Evolutionary conservation across 1,140 invertebrate genomes (phyloP).

Genomic region (Pseudobourletiella spinata): DNA sequence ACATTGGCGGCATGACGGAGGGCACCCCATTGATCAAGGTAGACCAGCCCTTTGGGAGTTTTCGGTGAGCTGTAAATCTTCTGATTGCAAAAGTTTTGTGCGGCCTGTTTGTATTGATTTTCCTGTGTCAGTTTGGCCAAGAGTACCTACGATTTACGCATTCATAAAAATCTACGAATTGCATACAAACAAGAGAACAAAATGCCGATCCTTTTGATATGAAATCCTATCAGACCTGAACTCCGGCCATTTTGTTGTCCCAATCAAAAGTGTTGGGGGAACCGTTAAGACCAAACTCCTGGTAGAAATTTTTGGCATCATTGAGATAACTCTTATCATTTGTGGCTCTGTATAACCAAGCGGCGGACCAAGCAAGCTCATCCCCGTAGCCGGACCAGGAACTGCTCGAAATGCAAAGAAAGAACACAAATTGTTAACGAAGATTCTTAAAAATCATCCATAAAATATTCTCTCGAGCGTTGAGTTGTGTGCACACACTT

Average conservation of each 20-base stretch:
- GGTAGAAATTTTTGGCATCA: conserved; percentile 47
- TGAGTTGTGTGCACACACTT: background rate
- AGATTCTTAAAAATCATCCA: too few relatives aligned
- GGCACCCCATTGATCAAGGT: conserved; percentile 50
- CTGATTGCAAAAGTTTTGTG: conserved; percentile 34
- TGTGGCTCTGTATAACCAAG: conserved; percentile 54
- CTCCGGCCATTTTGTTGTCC: conserved; percentile 52
- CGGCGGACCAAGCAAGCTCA: conserved; percentile 53
- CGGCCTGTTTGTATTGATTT: conserved; percentile 33
- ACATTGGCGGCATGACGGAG: conserved; percentile 51
- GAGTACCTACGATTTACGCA: too few relatives aligned
- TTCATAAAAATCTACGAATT: too few relatives aligned
- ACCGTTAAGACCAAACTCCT: conserved; percentile 45
- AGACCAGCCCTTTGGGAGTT: conserved; percentile 50
- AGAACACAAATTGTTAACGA: background rate
- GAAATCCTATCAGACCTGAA: too few relatives aligned
- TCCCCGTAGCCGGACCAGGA: conserved; percentile 48
- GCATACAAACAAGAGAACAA: background rate
- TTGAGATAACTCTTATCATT: conserved; percentile 47
- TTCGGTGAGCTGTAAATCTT: conserved; percentile 44
- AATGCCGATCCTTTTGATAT: background rate
- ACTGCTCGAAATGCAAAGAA: conserved; percentile 33
- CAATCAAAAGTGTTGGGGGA: conserved; percentile 49
- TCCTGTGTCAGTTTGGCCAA: conserved; percentile 25
- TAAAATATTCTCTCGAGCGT: background rate